Evolutionary conservation across 1,140 invertebrate genomes (phyloP), one percentile per base, ranked within the genome.

Genomic region (Trichoplusia ni): DNA sequence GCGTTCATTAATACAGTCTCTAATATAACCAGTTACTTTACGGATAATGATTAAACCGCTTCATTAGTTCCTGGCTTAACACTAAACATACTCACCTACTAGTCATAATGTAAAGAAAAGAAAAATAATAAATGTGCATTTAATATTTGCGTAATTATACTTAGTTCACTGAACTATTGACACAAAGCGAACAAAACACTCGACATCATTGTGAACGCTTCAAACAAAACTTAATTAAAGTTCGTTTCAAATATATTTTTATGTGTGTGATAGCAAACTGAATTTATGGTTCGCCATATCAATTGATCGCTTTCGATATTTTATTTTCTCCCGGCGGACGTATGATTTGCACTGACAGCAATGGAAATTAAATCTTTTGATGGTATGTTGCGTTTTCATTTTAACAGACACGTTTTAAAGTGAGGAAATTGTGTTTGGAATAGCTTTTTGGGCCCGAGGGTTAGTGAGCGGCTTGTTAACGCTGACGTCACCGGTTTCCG

Each of bases 331-430:
- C 8, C 29, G 8, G 29, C 29, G 23, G 23, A 23, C 44, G 44
- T 47, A 47, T 47, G 44, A 47, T 47, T 47, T 47, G 44, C 44
- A 47, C 29, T 35, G 47, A 51, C 47, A 51, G 47, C 25, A 27
- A 51, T 51, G 47, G 29, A 51, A 51, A 51, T 51, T 51, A 51
- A 51, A 51, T 51, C 47, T 51, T 47, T 51, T 51, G 47, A 51
- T 51, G 16, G 47, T 14, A 51, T 33, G 47, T 33, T 51, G 27
- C 29, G 47, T 51, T 51, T 51, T 51, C 47, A 51, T 51, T 51
- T 51, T 51, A 33, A 21, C 47, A 19, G 18, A 11, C 47, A 51
- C 11, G 29, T 21, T 51, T 49, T 31, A 51, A 51, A 51, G 14
- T 51, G 9, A 19, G 47, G 27, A 33, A 51, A 51, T 33, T 51